phyloP scores from a whole-genome alignment of 2,888 invertebrate species.

The Choreutis nemorana region DNA sequence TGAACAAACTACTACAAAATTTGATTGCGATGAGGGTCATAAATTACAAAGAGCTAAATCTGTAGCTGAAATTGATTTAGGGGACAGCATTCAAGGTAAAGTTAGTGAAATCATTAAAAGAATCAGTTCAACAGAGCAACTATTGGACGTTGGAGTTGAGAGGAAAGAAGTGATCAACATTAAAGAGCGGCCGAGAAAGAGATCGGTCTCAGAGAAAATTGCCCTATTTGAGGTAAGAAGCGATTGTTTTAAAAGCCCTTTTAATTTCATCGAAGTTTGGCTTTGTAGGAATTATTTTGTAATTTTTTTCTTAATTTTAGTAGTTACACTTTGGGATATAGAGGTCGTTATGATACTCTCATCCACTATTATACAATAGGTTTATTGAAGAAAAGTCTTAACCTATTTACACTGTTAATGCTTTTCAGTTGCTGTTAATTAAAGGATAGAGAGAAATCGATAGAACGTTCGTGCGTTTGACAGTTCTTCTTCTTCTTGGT shows the following conservation, averaged over 20 bases:
- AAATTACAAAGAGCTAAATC: slow-evolving; percentile 24
- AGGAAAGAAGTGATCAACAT: slow-evolving; percentile 24
- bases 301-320: slow-evolving; percentile 5
- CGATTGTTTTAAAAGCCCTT: too few species aligned
- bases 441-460: too few species aligned
- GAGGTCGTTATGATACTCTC: background rate
- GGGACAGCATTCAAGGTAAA: slow-evolving; percentile 30
- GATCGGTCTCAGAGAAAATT: slow-evolving; percentile 40
- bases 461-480: too few species aligned
- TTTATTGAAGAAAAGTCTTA: too few species aligned
- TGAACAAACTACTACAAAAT: too few species aligned
- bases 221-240: slow-evolving; percentile 50
- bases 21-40: too few species aligned
- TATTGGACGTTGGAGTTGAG: slow-evolving; percentile 16
- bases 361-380: too few species aligned
- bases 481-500: too few species aligned
- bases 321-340: background rate
- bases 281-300: too few species aligned
- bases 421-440: too few species aligned
- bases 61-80: slow-evolving; percentile 33
- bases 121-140: slow-evolving; percentile 32
- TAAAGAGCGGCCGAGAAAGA: slow-evolving; percentile 32
- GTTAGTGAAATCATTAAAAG: slow-evolving; percentile 30
- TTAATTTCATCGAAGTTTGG: too few species aligned
- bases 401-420: too few species aligned